Evolutionary conservation across 2,888 invertebrate genomes (phyloP).

Genomic region (Eucera pruinosa): DNA sequence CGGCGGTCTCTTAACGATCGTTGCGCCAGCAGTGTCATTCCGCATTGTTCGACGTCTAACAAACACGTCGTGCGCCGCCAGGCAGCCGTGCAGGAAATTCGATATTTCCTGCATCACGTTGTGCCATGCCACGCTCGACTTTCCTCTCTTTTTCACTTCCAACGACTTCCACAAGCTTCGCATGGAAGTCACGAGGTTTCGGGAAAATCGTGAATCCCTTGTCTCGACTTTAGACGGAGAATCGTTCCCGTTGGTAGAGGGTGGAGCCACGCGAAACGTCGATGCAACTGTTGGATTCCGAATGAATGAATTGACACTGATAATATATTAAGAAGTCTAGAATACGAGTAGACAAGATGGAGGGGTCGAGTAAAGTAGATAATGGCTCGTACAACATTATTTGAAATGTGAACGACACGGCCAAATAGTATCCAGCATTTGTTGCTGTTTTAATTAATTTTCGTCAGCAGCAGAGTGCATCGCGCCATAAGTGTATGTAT

Average conservation of each 20-base stretch:
- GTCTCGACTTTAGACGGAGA: neutral
- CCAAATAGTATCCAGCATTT: too few species aligned
- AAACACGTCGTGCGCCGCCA: slow-evolving; percentile 56
- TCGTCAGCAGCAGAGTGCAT: too few species aligned
- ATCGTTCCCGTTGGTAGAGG: neutral
- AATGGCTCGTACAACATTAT: too few species aligned
- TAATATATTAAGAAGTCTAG: too few species aligned
- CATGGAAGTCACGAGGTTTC: neutral
- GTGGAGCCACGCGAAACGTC: too few species aligned
- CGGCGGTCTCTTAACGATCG: slow-evolving; percentile 61
- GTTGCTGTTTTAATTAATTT: too few species aligned
- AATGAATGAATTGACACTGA: too few species aligned
- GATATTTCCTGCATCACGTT: slow-evolving; percentile 70
- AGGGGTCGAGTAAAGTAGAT: too few species aligned
- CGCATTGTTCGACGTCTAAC: slow-evolving; percentile 68
- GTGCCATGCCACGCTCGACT: slow-evolving; percentile 37
- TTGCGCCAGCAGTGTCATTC: slow-evolving; percentile 65
- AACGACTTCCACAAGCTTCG: neutral
- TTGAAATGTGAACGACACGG: too few species aligned
- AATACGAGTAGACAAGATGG: too few species aligned
- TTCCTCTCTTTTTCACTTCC: slow-evolving; percentile 19
- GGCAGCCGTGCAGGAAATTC: slow-evolving; percentile 66
- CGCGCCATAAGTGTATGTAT: too few species aligned
- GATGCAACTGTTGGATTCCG: too few species aligned
- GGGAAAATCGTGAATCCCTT: neutral